Conservation (phyloP, 2,888 invertebrate genomes). For the Stenolophus ochropezus region DNA sequence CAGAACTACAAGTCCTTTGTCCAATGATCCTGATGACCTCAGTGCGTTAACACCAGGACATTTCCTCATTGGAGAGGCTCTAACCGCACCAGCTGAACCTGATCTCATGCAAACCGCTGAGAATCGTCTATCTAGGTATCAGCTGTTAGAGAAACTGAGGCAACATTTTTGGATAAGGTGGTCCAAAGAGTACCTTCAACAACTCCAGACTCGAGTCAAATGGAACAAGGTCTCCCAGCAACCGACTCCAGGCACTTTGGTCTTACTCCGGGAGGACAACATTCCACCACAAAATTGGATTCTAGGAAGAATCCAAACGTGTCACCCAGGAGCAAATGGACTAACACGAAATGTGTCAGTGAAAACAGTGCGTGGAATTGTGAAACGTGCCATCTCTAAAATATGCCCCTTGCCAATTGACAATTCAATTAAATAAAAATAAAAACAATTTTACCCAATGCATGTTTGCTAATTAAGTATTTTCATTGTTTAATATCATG, state of each 20-base stretch:
- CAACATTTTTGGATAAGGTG: conserved; percentile 62
- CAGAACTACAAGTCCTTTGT: conserved; percentile 39
- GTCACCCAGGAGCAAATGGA: conserved; percentile 4
- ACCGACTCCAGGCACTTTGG: not conserved
- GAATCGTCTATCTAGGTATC: conserved; percentile 58
- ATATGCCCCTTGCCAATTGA: conserved; percentile 1
- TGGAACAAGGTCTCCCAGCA: not conserved
- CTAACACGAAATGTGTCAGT: not conserved
- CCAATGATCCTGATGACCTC: not conserved
- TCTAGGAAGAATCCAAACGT: not conserved
- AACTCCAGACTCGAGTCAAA: conserved; percentile 7
- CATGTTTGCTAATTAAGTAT: too few relatives aligned
- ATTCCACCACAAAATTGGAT: not conserved
- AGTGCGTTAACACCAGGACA: conserved; percentile 64
- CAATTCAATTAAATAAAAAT: too few relatives aligned
- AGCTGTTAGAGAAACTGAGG: conserved; percentile 59
- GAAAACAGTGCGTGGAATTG: conserved; percentile 6
- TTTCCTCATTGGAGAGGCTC: conserved; percentile 62
- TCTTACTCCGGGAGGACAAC: conserved; percentile 8
- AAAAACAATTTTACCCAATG: too few relatives aligned
- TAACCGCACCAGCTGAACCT: conserved; percentile 52
- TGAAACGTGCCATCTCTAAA: not conserved
- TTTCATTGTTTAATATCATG: too few relatives aligned
- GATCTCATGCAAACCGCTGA: conserved; percentile 26
- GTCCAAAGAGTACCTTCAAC: conserved; percentile 57